Conservation (phyloP, 1,140 invertebrate species). For the Drosophila pachea region DNA sequence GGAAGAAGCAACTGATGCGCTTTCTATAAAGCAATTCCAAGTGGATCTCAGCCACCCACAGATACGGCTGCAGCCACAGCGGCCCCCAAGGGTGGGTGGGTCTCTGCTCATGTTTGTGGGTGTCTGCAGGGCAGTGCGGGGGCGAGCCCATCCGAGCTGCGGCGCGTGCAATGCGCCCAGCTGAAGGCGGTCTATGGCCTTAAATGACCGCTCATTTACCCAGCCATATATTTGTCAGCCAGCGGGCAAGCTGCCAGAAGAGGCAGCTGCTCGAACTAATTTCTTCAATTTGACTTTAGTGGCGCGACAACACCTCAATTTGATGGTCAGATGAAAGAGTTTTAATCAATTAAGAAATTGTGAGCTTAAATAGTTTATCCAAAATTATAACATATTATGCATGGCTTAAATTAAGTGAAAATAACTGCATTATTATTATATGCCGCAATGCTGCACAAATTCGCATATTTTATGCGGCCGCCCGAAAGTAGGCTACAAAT, state of each 20-base stretch:
- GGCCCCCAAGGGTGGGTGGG: conserved; percentile 1
- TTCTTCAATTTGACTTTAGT: background rate
- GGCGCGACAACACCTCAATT: background rate
- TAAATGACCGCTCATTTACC: conserved; percentile 46
- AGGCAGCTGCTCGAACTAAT: conserved; percentile 20
- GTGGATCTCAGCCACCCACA: conserved; percentile 40
- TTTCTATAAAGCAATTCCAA: conserved; percentile 30
- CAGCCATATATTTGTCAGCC: conserved; percentile 62
- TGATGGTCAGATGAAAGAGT: background rate
- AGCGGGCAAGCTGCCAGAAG: conserved; percentile 53
- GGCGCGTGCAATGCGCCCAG: conserved; percentile 6
- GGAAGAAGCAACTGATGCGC: conserved; percentile 23
- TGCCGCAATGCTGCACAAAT: background rate
- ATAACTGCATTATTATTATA: background rate
- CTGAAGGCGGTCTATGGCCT: conserved; percentile 45
- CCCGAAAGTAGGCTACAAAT: conserved; percentile 48
- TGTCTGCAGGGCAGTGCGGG: background rate
- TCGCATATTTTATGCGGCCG: background rate
- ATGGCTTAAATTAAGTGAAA: background rate
- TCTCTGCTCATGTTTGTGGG: background rate
- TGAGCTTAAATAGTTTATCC: conserved; percentile 9
- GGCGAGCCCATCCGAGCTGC: background rate
- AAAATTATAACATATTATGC: background rate
- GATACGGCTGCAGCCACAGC: conserved; percentile 15
- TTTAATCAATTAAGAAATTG: conserved; percentile 28